Evolutionary conservation across 2,888 invertebrate species (phyloP), one percentile per base, ranked within the genome.

Genomic region (Aricia artaxerxes): DNA sequence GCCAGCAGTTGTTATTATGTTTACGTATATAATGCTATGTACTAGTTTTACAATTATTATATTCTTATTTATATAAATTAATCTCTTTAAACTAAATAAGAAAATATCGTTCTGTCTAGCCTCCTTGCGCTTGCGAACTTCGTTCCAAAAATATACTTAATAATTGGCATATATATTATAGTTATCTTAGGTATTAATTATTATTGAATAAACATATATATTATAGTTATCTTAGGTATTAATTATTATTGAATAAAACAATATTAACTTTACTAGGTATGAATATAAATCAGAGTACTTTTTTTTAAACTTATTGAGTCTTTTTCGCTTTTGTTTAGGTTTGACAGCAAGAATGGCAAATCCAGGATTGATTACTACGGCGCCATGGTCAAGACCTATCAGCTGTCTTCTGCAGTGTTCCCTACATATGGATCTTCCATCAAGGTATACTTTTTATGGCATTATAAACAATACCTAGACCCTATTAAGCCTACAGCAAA

Each of bases 301-400:
- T 53, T 35, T 35, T 49, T 7, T 11, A 0, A 53, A 53, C 13
- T 53, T 53, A 13, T 53, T 53, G 1, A 53, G 53, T 53, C 4
- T 16, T 16, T 53, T 53, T 16, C 4, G 13, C 3, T 64, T 78
- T n/a, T 82, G 85, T 83, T 7, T 84, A 96, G 96, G 96, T 98
- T 95, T 85, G 98, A 99, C 93, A 95, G 93, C 49, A 93, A 95
- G 4, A 95, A 96, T 79, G 96, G 96, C 79, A 96, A 96, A 80
- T 98, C 98, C 72, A 96, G 99, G 76, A 97, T 99, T 81, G 99
- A 99, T 90, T 99, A 99, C 88, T 99, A 99, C 92, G 98, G 98
- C 82, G 97, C 97, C 89, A 97, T 98, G 97, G 98, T 98, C n/a
- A 97, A 97, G 90, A 99, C 98, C 0, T 98, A 97, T 86, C 98